Evolutionary conservation across 2,113 vertebrate genomes (phyloP).

Genomic region (Chaetops frenatus): DNA sequence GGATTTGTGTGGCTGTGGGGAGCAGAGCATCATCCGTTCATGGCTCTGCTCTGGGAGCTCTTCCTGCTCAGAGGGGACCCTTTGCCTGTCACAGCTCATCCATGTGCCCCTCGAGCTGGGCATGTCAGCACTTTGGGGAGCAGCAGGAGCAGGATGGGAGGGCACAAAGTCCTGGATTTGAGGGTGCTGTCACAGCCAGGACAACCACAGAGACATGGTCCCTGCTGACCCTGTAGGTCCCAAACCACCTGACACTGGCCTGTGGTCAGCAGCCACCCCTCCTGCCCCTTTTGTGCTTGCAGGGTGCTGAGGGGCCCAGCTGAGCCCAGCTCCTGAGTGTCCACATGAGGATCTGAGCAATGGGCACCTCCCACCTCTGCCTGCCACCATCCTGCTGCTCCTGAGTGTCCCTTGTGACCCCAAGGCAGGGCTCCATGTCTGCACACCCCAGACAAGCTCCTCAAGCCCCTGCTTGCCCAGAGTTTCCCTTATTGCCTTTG

Average conservation of each 20-base stretch:
- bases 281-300: not conserved
- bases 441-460: not conserved
- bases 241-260: rapidly evolving
- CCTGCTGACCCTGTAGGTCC: rapidly evolving
- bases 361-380: not conserved
- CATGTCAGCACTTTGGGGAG: not conserved
- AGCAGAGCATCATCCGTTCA: rapidly evolving
- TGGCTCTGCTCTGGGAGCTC: not conserved
- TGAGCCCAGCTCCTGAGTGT: not conserved
- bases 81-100: rapidly evolving
- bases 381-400: not conserved
- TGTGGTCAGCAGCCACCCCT: not conserved
- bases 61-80: not conserved
- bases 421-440: rapidly evolving
- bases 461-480: not conserved
- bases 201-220: not conserved
- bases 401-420: not conserved
- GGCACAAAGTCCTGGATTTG: not conserved
- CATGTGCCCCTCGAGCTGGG: rapidly evolving
- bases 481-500: not conserved
- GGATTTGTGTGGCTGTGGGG: not conserved
- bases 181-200: not conserved
- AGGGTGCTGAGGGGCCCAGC: not conserved
- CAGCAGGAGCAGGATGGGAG: not conserved
- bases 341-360: not conserved